Evolutionary conservation across 2,888 invertebrate species (phyloP).

Genomic region (Machimus atricapillus): DNA sequence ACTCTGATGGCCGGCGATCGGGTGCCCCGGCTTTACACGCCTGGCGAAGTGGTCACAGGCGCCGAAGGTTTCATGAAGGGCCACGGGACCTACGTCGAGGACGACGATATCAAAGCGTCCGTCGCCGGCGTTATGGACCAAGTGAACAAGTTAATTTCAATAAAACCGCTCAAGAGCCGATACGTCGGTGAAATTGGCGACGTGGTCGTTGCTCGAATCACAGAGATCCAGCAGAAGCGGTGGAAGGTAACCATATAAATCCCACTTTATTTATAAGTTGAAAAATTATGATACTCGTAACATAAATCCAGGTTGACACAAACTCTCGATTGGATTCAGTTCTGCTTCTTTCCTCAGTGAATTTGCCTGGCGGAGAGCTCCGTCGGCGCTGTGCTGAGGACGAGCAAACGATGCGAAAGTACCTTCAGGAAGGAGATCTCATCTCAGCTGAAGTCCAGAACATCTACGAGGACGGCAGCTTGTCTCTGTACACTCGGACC

Average conservation of each 20-base stretch:
- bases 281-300: background rate
- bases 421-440: constrained; percentile 92
- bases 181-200: constrained; percentile 96
- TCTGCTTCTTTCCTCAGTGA: constrained; percentile 89
- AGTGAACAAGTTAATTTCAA: constrained; percentile 93
- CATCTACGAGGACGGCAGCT: constrained; percentile 87
- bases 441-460: constrained; percentile 98
- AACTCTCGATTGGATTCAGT: constrained; percentile 89
- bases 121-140: constrained; percentile 94
- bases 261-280: background rate
- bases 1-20: constrained; percentile 63
- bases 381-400: constrained; percentile 92
- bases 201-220: constrained; percentile 92
- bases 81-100: constrained; percentile 93
- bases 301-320: constrained; percentile 74
- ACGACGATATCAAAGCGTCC: constrained; percentile 84
- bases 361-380: constrained; percentile 97
- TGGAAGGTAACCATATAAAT: constrained; percentile 71
- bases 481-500: constrained; percentile 94
- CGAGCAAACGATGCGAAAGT: constrained; percentile 96
- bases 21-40: constrained; percentile 77
- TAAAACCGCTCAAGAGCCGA: constrained; percentile 88
- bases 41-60: constrained; percentile 85
- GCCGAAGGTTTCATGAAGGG: constrained; percentile 76
- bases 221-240: constrained; percentile 90